Conservation (phyloP, 1,140 invertebrate species). For the Drosophila sucinea region DNA sequence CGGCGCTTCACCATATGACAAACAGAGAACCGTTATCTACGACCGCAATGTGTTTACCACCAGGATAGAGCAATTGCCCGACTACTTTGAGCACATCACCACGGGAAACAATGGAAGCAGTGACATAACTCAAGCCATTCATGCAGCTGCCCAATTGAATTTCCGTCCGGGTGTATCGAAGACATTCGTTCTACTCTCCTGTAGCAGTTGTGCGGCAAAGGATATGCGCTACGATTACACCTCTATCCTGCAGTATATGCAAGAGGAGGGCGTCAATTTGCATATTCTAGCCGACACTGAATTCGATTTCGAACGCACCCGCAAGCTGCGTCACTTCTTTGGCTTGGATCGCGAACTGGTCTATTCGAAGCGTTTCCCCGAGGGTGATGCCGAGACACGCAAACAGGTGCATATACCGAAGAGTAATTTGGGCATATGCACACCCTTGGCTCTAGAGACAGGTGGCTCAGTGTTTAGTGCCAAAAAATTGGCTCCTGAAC, state of each 20-base stretch:
- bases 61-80: conserved; percentile 83
- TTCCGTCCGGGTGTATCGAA: conserved; percentile 94
- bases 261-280: conserved; percentile 91
- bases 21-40: conserved; percentile 88
- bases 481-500: conserved; percentile 85
- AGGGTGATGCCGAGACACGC: conserved; percentile 87
- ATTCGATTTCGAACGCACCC: conserved; percentile 88
- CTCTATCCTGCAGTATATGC: conserved; percentile 89
- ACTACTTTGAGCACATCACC: conserved; percentile 81
- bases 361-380: conserved; percentile 91
- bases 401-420: conserved; percentile 90
- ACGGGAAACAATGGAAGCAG: conserved; percentile 84
- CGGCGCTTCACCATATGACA: conserved; percentile 88
- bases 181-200: conserved; percentile 92
- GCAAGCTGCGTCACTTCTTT: conserved; percentile 89
- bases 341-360: conserved; percentile 89
- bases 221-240: conserved; percentile 91
- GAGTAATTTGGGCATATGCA: conserved; percentile 90
- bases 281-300: conserved; percentile 93
- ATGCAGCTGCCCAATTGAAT: conserved; percentile 88
- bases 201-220: conserved; percentile 88
- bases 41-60: conserved; percentile 88
- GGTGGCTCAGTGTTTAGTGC: conserved; percentile 90
- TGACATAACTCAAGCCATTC: conserved; percentile 90
- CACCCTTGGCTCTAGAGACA: conserved; percentile 90